Evolutionary conservation across 2,113 vertebrate species (phyloP).

Genomic region (Coregonus clupeaformis): DNA sequence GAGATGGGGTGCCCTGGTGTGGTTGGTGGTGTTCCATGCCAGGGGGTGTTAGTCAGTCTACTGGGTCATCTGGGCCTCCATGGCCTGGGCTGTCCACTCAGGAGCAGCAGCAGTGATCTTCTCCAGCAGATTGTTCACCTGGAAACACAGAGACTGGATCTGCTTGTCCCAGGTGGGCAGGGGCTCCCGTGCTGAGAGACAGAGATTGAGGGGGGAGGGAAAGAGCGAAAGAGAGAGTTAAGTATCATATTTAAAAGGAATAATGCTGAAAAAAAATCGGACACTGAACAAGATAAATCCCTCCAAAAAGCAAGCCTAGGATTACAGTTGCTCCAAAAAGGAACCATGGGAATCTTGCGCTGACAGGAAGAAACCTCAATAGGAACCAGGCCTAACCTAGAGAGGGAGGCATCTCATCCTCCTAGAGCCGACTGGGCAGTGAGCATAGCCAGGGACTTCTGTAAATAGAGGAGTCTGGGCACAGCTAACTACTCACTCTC

Average conservation of each 20-base stretch:
- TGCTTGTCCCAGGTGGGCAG: conserved; percentile 98
- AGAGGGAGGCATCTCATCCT: not conserved
- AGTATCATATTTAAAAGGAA: not conserved
- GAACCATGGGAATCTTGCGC: too few relatives aligned
- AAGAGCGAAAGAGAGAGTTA: too few relatives aligned
- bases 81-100: conserved; percentile 93
- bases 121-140: conserved; percentile 97
- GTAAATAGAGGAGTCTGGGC: not conserved
- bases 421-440: not conserved
- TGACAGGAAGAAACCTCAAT: too few relatives aligned
- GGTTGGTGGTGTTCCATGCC: not conserved
- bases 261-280: not conserved
- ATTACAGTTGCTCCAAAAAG: too few relatives aligned
- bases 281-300: not conserved
- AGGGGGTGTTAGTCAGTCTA: conserved; percentile 55
- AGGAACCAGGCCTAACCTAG: not conserved
- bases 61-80: conserved; percentile 97
- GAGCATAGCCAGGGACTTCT: not conserved
- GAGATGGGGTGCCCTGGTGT: not conserved
- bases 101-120: conserved; percentile 94
- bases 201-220: too few relatives aligned
- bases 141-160: conserved; percentile 98
- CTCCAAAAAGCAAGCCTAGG: not conserved
- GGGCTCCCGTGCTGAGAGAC: conserved; percentile 86
- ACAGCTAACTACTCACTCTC: conserved; percentile 84